phyloP scores from a whole-genome alignment of 2,113 vertebrate species.

The Odocoileus hemionus region DNA sequence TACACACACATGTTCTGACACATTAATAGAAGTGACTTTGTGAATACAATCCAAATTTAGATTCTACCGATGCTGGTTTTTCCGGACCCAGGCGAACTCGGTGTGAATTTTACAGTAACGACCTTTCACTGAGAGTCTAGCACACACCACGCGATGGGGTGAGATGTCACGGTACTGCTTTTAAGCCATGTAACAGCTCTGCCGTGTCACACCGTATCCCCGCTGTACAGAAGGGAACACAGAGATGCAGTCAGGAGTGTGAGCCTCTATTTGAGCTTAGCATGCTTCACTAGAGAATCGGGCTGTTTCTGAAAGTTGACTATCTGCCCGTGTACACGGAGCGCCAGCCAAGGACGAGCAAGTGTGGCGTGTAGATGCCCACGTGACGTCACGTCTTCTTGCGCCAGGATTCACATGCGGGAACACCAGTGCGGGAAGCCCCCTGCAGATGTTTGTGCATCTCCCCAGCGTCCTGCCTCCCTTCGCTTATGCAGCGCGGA shows the following conservation, averaged over 20 bases:
- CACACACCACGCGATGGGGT: rapidly evolving
- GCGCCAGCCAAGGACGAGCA: rapidly evolving
- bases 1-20: background rate
- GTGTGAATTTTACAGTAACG: background rate
- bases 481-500: background rate
- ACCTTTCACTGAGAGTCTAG: background rate
- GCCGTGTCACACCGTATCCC: rapidly evolving
- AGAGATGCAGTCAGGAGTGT: background rate
- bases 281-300: background rate
- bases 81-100: background rate
- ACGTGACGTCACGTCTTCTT: background rate
- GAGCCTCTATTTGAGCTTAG: background rate
- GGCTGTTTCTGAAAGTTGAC: background rate
- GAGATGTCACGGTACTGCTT: background rate
- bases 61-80: background rate
- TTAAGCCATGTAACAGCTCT: rapidly evolving
- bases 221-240: background rate
- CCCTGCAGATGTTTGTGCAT: background rate
- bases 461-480: background rate
- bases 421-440: background rate
- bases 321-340: background rate
- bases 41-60: background rate
- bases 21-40: background rate
- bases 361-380: rapidly evolving
- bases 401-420: background rate